A percentile compares a stretch with the other conserved stretches of the same genome.
These are phyloP conservation scores for Brachyptera risi DNA, from an alignment of 2,888 invertebrate genomes.

Conservation along the genomic window DNA sequence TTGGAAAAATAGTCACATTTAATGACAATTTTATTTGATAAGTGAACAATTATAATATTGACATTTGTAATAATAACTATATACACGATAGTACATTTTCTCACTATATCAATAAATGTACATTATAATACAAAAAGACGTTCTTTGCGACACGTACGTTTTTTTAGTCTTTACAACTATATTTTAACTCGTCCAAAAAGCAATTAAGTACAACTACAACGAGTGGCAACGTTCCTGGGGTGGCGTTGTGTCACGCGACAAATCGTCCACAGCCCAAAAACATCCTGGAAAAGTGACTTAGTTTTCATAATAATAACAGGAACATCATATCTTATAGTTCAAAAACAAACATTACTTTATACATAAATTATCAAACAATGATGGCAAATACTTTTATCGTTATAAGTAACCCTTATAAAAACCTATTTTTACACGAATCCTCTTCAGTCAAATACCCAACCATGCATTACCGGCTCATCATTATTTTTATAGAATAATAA, in stretches of 20 bases:
- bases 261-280: slow-evolving; percentile 21
- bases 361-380: slow-evolving; percentile 27
- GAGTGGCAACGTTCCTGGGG: slow-evolving; percentile 29
- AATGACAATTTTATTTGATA: slow-evolving; percentile 34
- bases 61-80: slow-evolving; percentile 31
- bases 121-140: slow-evolving; percentile 33
- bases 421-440: too few relatives aligned
- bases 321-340: slow-evolving; percentile 33
- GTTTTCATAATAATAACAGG: slow-evolving; percentile 33
- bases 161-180: slow-evolving; percentile 32
- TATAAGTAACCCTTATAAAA: slow-evolving; percentile 29
- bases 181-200: slow-evolving; percentile 32
- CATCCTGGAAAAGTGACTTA: slow-evolving; percentile 34
- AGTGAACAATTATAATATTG: slow-evolving; percentile 32
- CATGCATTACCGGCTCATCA: slow-evolving; percentile 23
- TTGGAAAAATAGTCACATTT: slow-evolving; percentile 35
- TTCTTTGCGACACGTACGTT: slow-evolving; percentile 24
- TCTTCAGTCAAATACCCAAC: slow-evolving; percentile 25
- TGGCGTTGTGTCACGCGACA: slow-evolving; percentile 11
- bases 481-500: slow-evolving; percentile 21
- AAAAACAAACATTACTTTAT: slow-evolving; percentile 27
- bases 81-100: slow-evolving; percentile 33
- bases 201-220: slow-evolving; percentile 35
- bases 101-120: slow-evolving; percentile 32
- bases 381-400: slow-evolving; percentile 30